Evolutionary conservation across 2,113 vertebrate genomes (phyloP).

Genomic region (Sturnira hondurensis): DNA sequence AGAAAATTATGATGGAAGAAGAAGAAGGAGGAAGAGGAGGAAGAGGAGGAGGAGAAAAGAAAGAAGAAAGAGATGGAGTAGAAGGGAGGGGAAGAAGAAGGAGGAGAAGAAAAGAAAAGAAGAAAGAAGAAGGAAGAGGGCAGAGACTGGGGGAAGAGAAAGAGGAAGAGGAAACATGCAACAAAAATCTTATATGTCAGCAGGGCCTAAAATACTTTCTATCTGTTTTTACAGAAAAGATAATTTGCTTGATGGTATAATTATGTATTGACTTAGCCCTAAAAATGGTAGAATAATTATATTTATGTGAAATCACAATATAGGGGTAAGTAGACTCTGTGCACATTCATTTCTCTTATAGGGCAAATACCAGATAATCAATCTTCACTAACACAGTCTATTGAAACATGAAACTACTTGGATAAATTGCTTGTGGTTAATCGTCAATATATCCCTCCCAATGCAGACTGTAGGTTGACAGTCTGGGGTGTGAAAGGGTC

Average conservation of each 20-base stretch:
- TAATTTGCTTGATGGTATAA: neutral
- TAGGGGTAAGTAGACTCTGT: neutral
- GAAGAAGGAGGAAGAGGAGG: too few species aligned
- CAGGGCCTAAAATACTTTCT: conserved; percentile 37
- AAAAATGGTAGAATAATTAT: neutral
- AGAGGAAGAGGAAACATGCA: neutral
- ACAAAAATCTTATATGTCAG: neutral
- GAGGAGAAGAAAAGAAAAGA: too few species aligned
- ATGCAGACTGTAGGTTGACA: neutral
- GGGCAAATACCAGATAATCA: neutral
- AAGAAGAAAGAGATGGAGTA: neutral
- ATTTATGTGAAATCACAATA: conserved; percentile 38
- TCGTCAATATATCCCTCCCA: neutral
- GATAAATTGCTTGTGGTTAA: neutral
- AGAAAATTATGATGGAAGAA: neutral
- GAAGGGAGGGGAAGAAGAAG: neutral
- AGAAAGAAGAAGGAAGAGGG: neutral
- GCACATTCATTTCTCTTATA: neutral
- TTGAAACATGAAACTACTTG: conserved; percentile 17
- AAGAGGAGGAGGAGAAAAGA: too few species aligned
- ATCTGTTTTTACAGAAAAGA: neutral
- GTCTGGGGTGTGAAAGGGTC: neutral
- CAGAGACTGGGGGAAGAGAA: neutral
- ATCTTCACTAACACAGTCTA: neutral
- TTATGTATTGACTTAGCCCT: neutral